A percentile compares a stretch with the other conserved stretches of the same genome.
Evolutionary conservation across 1,140 invertebrate genomes (phyloP).

Genomic region (Sitophilus oryzae): DNA sequence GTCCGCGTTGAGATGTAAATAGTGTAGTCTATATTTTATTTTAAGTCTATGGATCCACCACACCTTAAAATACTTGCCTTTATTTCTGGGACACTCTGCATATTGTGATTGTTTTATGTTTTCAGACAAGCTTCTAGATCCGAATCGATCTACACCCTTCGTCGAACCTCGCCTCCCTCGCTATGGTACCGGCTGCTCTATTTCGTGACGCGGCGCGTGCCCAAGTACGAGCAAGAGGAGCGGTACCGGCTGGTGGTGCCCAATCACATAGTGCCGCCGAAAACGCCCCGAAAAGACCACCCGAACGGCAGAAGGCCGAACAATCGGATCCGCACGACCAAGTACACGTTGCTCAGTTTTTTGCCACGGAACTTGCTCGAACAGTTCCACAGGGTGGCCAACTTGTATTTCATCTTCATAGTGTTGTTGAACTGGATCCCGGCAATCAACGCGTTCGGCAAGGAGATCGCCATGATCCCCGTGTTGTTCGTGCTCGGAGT

Average conservation of each 20-base stretch:
- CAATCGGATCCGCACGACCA: slow-evolving; percentile 90
- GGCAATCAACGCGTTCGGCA: slow-evolving; percentile 89
- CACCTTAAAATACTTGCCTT: no score
- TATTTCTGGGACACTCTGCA: no score
- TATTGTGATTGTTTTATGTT: slow-evolving; percentile 3
- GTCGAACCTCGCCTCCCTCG: slow-evolving; percentile 61
- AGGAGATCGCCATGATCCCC: slow-evolving; percentile 92
- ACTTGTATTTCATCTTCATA: slow-evolving; percentile 97
- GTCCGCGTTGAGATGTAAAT: no score
- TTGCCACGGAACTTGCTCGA: slow-evolving; percentile 95
- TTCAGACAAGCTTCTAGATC: slow-evolving; percentile 59
- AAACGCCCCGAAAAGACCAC: slow-evolving; percentile 69
- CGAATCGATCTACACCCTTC: slow-evolving; percentile 82
- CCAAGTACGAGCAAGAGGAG: slow-evolving; percentile 55
- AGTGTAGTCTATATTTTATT: no score
- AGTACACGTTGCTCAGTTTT: slow-evolving; percentile 92
- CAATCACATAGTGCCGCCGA: slow-evolving; percentile 74
- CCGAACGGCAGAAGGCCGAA: slow-evolving; percentile 74
- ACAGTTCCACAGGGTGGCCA: slow-evolving; percentile 96
- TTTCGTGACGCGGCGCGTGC: slow-evolving; percentile 50
- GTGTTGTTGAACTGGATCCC: slow-evolving; percentile 94
- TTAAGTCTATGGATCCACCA: no score
- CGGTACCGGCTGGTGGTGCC: slow-evolving; percentile 68
- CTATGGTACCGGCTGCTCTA: slow-evolving; percentile 62
- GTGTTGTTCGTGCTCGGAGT: slow-evolving; percentile 91